phyloP scores from a whole-genome alignment of 2,888 invertebrate species.

The Crematogaster levior region DNA sequence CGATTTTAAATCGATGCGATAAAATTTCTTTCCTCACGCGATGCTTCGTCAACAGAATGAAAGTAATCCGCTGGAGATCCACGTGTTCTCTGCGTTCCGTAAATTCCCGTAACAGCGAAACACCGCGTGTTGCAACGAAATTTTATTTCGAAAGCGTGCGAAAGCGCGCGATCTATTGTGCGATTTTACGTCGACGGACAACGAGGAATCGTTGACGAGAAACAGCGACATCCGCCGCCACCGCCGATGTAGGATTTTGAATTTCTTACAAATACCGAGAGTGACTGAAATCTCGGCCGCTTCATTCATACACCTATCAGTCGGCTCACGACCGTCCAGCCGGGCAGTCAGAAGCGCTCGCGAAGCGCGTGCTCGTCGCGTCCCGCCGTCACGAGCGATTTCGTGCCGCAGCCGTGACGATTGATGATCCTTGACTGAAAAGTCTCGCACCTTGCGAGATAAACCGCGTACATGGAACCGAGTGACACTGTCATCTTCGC shows the following conservation, averaged over 20 bases:
- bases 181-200: not conserved
- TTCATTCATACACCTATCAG: conserved; percentile 83
- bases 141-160: not conserved
- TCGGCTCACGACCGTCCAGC: conserved; percentile 83
- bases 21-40: not conserved
- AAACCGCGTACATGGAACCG: not conserved
- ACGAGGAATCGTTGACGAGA: conserved; percentile 4
- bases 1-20: not conserved
- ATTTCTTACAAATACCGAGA: conserved; percentile 73
- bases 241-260: conserved; percentile 57
- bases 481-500: not conserved
- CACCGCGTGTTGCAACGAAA: not conserved
- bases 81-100: not conserved
- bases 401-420: not conserved
- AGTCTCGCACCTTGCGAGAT: not conserved
- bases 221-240: not conserved
- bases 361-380: conserved; percentile 64
- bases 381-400: conserved; percentile 21
- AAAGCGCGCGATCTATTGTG: not conserved
- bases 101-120: not conserved
- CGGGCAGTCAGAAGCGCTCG: conserved; percentile 81
- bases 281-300: conserved; percentile 81
- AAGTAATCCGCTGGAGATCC: not conserved
- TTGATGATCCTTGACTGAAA: conserved; percentile 33
- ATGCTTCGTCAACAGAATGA: not conserved